Conservation (phyloP, 2,113 vertebrate species). For the Tringa solitaria region DNA sequence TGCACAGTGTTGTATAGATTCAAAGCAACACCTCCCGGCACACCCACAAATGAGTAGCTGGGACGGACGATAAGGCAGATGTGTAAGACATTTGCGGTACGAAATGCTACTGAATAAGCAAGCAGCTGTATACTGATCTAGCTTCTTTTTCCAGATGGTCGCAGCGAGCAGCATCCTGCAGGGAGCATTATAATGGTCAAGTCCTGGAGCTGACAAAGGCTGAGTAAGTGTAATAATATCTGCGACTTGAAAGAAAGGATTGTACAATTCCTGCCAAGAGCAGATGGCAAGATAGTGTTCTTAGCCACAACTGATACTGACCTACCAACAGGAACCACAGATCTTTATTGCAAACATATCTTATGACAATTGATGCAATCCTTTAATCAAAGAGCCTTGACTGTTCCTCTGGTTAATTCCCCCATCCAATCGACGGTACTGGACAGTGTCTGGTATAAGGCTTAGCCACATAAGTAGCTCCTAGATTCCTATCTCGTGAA, state of each 20-base stretch:
- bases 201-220: conserved; percentile 48
- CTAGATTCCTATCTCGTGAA: conserved; percentile 34
- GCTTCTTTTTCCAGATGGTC: conserved; percentile 52
- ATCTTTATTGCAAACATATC: conserved; percentile 47
- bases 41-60: background rate
- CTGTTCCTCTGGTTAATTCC: conserved; percentile 42
- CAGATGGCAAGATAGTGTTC: conserved; percentile 60
- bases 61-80: conserved; percentile 1
- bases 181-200: conserved; percentile 46
- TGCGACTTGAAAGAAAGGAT: conserved; percentile 46
- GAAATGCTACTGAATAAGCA: conserved; percentile 49
- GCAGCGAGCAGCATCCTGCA: conserved; percentile 17
- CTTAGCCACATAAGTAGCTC: conserved; percentile 53
- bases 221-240: conserved; percentile 65
- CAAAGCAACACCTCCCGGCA: background rate
- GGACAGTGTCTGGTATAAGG: conserved; percentile 26
- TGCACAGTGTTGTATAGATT: background rate
- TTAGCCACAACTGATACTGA: conserved; percentile 6
- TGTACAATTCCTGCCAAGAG: conserved; percentile 34
- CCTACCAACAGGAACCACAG: conserved; percentile 28
- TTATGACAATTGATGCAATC: conserved; percentile 43
- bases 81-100: background rate
- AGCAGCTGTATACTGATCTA: conserved; percentile 14
- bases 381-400: conserved; percentile 39
- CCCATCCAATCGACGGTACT: background rate